Conservation (phyloP, 2,797 vertebrate species). For the Bucorvus abyssinicus region DNA sequence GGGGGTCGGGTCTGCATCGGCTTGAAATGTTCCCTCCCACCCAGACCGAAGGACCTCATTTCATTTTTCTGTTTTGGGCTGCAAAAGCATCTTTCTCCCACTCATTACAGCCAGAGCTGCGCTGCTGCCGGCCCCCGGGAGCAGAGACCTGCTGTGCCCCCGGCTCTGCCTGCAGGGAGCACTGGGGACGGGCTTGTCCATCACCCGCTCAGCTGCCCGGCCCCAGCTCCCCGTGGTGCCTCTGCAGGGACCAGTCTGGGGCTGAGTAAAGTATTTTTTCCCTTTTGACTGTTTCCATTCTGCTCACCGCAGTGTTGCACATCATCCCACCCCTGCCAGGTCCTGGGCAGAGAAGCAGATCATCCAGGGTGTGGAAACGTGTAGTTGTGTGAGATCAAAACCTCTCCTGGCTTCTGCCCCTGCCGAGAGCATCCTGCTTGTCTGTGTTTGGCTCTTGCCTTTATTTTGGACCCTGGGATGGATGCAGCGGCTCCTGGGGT, state of each 20-base stretch:
- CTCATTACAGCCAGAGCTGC: rapidly evolving
- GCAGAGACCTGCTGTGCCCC: not conserved
- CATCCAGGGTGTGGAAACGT: rapidly evolving
- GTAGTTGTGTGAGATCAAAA: not conserved
- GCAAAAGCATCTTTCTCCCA: not conserved
- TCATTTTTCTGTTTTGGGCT: not conserved
- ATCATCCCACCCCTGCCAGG: not conserved
- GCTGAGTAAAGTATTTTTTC: rapidly evolving
- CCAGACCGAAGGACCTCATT: not conserved
- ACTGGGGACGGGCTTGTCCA: not conserved
- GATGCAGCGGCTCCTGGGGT: not conserved
- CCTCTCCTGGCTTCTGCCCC: not conserved
- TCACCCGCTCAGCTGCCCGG: rapidly evolving
- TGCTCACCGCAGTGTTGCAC: rapidly evolving
- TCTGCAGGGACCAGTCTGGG: rapidly evolving
- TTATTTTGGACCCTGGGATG: not conserved
- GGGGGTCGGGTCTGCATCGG: not conserved
- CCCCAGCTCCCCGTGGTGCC: not conserved
- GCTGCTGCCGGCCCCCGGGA: rapidly evolving
- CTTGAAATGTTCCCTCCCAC: not conserved
- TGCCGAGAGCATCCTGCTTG: not conserved
- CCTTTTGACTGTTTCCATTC: not conserved
- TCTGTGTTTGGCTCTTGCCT: not conserved
- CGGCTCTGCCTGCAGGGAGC: not conserved
- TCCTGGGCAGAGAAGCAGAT: not conserved